Evolutionary conservation across 2,113 vertebrate species (phyloP).

Genomic region (Engystomops pustulosus): DNA sequence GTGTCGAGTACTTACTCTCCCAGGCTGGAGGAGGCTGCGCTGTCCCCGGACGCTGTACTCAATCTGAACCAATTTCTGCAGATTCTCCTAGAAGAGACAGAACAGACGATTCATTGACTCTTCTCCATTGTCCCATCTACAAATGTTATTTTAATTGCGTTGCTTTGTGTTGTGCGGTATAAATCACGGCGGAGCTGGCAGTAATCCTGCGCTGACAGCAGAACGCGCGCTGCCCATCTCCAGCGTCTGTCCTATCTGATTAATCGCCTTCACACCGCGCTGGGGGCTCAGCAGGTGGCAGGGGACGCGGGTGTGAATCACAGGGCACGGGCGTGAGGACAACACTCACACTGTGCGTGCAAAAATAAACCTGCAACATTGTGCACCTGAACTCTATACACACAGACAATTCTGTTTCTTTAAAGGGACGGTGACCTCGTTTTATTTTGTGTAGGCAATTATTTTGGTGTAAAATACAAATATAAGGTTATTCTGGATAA

Average conservation of each 20-base stretch:
- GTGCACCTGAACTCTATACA: not conserved
- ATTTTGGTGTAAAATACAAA: too few species aligned
- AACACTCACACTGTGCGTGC: not conserved
- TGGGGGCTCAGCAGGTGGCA: not conserved
- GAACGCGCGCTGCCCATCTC: not conserved
- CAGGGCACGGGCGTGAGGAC: too few species aligned
- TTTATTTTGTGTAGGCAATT: not conserved
- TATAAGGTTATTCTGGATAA: too few species aligned
- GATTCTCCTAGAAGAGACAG: constrained; percentile 81
- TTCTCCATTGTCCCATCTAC: not conserved
- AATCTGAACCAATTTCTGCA: constrained; percentile 94
- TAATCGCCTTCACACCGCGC: not conserved
- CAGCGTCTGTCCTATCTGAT: not conserved
- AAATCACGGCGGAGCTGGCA: not conserved
- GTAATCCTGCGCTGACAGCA: not conserved
- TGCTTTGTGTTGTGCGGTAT: not conserved
- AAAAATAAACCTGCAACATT: not conserved
- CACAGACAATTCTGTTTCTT: not conserved
- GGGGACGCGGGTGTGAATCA: not conserved
- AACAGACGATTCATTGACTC: constrained; percentile 1
- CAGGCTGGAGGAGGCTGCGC: constrained; percentile 86
- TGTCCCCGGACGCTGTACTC: constrained; percentile 91
- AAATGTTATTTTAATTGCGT: constrained; percentile 27
- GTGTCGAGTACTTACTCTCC: constrained; percentile 83
- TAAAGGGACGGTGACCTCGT: not conserved